Evolutionary conservation across 2,888 invertebrate species (phyloP).

Genomic region (Leucophora obtusa): DNA sequence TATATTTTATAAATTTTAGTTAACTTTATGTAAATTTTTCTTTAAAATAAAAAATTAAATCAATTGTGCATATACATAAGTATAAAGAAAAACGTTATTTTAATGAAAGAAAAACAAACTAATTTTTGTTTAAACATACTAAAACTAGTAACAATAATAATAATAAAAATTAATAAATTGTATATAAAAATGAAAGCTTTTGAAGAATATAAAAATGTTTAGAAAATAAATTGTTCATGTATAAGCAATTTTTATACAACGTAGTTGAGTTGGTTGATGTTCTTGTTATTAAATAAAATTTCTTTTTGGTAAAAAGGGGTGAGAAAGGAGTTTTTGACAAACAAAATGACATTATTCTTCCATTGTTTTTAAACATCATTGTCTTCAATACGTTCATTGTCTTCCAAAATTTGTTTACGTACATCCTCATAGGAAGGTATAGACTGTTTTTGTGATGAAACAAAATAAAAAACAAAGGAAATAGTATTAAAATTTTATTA

Average conservation of each 20-base stretch:
- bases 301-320: background rate
- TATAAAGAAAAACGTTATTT: constrained; percentile 13
- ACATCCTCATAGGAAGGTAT: constrained; percentile 77
- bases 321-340: constrained; percentile 7
- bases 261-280: constrained; percentile 36
- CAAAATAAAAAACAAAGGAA: constrained; percentile 2
- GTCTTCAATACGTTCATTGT: constrained; percentile 70
- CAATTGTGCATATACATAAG: constrained; percentile 34
- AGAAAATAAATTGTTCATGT: constrained; percentile 44
- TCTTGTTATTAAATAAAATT: background rate
- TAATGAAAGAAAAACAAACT: constrained; percentile 8
- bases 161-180: constrained; percentile 16
- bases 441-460: constrained; percentile 67
- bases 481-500: constrained; percentile 19
- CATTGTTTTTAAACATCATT: constrained; percentile 67
- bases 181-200: constrained; percentile 13
- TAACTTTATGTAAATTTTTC: constrained; percentile 9
- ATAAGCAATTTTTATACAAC: constrained; percentile 25
- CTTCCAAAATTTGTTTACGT: constrained; percentile 72
- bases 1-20: constrained; percentile 26
- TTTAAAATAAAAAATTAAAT: constrained; percentile 13
- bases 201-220: constrained; percentile 10
- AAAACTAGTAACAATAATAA: constrained; percentile 20
- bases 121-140: background rate
- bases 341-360: constrained; percentile 17